These are phyloP conservation scores for Steinernema hermaphroditum DNA, from an alignment of 2,888 invertebrate species.

Conservation along the genomic window DNA sequence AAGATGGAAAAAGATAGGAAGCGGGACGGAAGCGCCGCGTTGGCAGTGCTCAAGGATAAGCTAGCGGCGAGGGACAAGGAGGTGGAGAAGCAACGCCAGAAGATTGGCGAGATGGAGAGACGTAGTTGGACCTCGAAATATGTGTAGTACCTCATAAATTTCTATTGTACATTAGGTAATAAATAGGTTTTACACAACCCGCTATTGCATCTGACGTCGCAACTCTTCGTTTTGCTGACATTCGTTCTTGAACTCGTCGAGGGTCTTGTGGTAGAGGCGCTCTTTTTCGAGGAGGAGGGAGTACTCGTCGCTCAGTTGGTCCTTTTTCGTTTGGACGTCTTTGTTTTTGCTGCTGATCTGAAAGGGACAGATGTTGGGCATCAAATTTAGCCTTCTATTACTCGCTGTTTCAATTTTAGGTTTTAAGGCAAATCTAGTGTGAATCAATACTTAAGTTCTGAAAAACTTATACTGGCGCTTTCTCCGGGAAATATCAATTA, in stretches of 20 bases:
- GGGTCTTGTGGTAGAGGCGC: conserved; percentile 75
- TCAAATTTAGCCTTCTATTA: background rate
- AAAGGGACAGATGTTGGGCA: background rate
- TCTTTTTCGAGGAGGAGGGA: conserved; percentile 74
- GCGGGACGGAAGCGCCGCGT: conserved; percentile 38
- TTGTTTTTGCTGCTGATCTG: background rate
- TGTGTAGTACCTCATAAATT: background rate
- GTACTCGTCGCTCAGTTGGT: conserved; percentile 73
- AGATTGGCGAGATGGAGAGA: background rate
- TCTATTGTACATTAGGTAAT: background rate
- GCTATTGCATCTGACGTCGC: background rate
- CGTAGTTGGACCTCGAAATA: background rate
- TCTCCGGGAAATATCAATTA: too few species aligned
- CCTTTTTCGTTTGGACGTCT: conserved; percentile 62
- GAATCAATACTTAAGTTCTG: too few species aligned
- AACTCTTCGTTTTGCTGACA: background rate
- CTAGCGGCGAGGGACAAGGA: conserved; percentile 57
- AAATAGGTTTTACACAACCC: too few species aligned
- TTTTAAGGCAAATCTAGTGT: too few species aligned
- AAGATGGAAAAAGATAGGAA: conserved; percentile 26
- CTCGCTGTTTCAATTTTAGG: too few species aligned
- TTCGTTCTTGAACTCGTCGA: conserved; percentile 29
- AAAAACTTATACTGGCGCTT: too few species aligned
- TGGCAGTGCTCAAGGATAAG: conserved; percentile 58
- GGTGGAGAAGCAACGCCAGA: conserved; percentile 42